Percentiles rank a stretch among this genome's conserved stretches.
Evolutionary conservation across 2,888 invertebrate species (phyloP).

Genomic region (Drosophila formosana): DNA sequence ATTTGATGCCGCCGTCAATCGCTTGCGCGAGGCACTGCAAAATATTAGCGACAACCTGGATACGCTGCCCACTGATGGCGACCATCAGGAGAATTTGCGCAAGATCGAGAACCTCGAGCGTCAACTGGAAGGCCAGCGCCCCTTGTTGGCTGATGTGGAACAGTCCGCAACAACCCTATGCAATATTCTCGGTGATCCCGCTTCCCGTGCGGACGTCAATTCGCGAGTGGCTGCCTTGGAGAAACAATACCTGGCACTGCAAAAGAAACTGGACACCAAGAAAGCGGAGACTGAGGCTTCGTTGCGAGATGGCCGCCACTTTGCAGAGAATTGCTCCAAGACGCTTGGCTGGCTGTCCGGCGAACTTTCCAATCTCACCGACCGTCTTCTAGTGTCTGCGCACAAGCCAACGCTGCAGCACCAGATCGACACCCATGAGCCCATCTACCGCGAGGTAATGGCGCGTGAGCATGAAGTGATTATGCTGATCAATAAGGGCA

Average conservation of each 20-base stretch:
- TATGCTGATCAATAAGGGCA: constrained; percentile 96
- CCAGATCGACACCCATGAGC: constrained; percentile 95
- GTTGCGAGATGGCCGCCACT: constrained; percentile 94
- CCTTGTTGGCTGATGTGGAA: constrained; percentile 94
- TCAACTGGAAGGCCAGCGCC: constrained; percentile 95
- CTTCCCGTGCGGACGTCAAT: constrained; percentile 95
- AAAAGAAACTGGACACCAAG: constrained; percentile 94
- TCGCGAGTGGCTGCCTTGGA: constrained; percentile 94
- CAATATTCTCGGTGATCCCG: constrained; percentile 94
- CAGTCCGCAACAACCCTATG: constrained; percentile 95
- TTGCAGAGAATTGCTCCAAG: constrained; percentile 94
- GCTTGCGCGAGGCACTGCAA: constrained; percentile 94
- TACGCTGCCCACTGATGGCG: constrained; percentile 91
- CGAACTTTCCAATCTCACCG: constrained; percentile 91
- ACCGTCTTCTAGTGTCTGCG: constrained; percentile 93
- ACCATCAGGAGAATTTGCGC: constrained; percentile 94
- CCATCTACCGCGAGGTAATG: constrained; percentile 94
- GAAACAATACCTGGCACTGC: constrained; percentile 94
- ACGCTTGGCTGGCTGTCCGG: constrained; percentile 96
- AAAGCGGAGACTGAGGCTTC: constrained; percentile 96
- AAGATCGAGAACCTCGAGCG: constrained; percentile 95
- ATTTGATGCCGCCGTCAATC: constrained; percentile 94
- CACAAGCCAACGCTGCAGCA: constrained; percentile 92
- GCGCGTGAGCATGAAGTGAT: constrained; percentile 96
- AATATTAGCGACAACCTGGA: constrained; percentile 95